These are phyloP conservation scores for Drosophila dives DNA, from an alignment of 2,888 invertebrate genomes.

Conservation along the genomic window DNA sequence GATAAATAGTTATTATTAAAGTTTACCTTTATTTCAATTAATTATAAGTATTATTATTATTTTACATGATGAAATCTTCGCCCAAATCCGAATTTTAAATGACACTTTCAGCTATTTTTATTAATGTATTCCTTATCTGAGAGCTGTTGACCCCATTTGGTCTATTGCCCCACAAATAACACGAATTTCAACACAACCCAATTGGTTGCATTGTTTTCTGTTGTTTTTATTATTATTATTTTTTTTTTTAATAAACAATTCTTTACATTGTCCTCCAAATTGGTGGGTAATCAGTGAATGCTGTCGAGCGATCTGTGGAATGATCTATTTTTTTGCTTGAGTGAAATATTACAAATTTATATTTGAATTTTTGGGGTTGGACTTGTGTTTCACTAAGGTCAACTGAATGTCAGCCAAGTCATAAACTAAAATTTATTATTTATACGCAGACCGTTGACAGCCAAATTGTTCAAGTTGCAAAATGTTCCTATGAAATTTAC, in stretches of 20 bases:
- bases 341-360: slow-evolving; percentile 57
- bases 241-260: slow-evolving; percentile 15
- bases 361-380: background rate
- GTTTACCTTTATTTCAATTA: too few relatives aligned
- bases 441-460: slow-evolving; percentile 64
- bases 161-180: slow-evolving; percentile 45
- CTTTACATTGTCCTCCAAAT: background rate
- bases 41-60: background rate
- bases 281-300: slow-evolving; percentile 20
- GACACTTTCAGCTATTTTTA: slow-evolving; percentile 8
- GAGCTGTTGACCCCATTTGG: background rate
- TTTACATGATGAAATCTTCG: background rate
- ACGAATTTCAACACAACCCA: slow-evolving; percentile 27
- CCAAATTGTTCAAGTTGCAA: slow-evolving; percentile 61
- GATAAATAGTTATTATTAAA: too few relatives aligned
- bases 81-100: slow-evolving; percentile 1
- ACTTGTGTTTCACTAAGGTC: slow-evolving; percentile 43
- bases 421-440: slow-evolving; percentile 74
- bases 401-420: slow-evolving; percentile 68
- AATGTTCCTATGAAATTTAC: slow-evolving; percentile 62
- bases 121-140: background rate
- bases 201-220: slow-evolving; percentile 1
- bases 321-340: slow-evolving; percentile 52
- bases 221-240: background rate
- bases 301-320: slow-evolving; percentile 20